A percentile compares a stretch with the other conserved stretches of the same genome.
Evolutionary conservation across 2,797 vertebrate species (phyloP).

Genomic region (Dendrocincla fuliginosa): DNA sequence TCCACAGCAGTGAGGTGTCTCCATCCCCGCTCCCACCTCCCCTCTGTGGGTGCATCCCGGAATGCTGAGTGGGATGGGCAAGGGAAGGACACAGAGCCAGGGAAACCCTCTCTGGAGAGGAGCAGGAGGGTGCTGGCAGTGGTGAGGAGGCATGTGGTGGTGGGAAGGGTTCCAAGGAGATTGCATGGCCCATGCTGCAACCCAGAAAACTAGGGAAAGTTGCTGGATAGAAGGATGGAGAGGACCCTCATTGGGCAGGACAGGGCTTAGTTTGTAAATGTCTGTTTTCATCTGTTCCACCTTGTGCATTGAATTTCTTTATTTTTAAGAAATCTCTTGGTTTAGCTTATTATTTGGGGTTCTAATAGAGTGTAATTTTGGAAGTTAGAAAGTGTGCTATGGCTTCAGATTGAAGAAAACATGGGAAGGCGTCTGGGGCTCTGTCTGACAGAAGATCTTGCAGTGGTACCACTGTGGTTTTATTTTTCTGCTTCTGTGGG

Average conservation of each 20-base stretch:
- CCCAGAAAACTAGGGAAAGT: accelerated
- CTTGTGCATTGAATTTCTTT: background rate
- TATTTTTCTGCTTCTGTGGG: background rate
- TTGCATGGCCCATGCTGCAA: accelerated
- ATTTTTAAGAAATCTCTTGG: background rate
- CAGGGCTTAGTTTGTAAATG: background rate
- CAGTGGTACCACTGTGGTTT: accelerated
- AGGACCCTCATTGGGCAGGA: background rate
- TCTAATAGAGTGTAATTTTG: background rate
- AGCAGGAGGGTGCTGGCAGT: background rate
- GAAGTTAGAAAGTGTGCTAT: background rate
- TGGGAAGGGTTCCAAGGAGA: background rate
- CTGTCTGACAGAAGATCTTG: background rate
- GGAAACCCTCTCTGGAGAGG: accelerated
- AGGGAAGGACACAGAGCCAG: background rate
- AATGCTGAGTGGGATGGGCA: accelerated
- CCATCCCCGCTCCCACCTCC: too few relatives aligned
- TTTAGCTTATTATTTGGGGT: background rate
- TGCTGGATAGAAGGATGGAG: background rate
- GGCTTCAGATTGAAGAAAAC: background rate
- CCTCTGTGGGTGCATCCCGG: accelerated
- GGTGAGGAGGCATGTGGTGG: background rate
- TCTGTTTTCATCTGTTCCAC: background rate
- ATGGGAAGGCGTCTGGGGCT: background rate
- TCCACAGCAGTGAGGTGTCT: background rate